Percentiles rank a stretch among this genome's conserved stretches.
Evolutionary conservation across 2,797 vertebrate species (phyloP).

Genomic region (Falco peregrinus): DNA sequence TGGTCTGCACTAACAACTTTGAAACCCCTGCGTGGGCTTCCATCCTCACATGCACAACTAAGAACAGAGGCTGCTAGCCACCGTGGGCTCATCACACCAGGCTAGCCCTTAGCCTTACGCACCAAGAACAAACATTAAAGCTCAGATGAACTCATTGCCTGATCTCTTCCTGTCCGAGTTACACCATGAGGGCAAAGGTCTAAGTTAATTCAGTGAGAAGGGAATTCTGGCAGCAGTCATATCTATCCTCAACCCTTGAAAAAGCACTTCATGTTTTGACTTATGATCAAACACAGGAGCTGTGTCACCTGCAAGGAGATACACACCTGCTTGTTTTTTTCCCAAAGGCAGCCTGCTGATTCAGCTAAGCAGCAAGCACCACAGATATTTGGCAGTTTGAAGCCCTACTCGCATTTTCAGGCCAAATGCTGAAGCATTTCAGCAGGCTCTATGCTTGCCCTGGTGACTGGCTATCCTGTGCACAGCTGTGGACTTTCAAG

Average conservation of each 20-base stretch:
- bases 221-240: not conserved
- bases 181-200: not conserved
- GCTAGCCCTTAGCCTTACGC: not conserved
- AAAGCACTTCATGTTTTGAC: not conserved
- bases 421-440: not conserved
- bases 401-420: not conserved
- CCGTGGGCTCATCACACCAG: no score
- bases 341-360: not conserved
- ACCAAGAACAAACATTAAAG: not conserved
- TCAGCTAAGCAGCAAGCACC: not conserved
- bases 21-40: not conserved
- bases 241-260: not conserved
- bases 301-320: not conserved
- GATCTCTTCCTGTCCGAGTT: not conserved
- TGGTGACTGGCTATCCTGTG: not conserved
- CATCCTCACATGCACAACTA: not conserved
- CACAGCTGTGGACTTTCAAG: not conserved
- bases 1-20: not conserved
- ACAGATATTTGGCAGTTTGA: not conserved
- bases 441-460: not conserved
- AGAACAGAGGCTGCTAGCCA: not conserved
- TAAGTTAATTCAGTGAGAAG: not conserved
- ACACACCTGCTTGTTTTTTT: not conserved
- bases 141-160: not conserved
- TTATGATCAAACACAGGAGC: not conserved